A percentile compares a stretch with the other conserved stretches of the same genome.
These are phyloP conservation scores for Solenodon paradoxus DNA, from an alignment of 2,113 vertebrate species.

Conservation along the genomic window DNA sequence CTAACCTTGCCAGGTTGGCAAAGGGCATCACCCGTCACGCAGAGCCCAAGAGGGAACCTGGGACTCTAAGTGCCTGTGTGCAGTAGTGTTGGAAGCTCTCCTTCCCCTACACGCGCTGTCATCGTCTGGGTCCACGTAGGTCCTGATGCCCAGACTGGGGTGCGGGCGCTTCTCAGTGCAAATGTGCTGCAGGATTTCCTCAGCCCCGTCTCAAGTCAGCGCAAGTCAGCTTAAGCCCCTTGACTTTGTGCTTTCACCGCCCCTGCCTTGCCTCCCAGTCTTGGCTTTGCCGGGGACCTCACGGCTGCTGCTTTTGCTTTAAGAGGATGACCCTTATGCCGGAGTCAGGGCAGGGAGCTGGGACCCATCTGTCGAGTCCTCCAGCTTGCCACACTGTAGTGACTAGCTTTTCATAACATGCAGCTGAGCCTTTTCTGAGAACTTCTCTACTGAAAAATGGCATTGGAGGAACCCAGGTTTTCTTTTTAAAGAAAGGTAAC, in stretches of 20 bases:
- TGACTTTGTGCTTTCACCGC: not conserved
- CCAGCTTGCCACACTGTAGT: not conserved
- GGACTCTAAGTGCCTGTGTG: not conserved
- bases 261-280: not conserved
- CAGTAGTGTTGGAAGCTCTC: not conserved
- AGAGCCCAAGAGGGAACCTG: not conserved
- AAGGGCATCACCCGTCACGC: not conserved
- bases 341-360: not conserved
- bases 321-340: no score
- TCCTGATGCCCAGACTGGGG: not conserved
- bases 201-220: not conserved
- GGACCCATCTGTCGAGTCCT: not conserved
- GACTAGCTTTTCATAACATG: not conserved
- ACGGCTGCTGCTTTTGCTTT: no score
- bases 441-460: not conserved
- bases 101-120: not conserved
- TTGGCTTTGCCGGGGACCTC: not conserved
- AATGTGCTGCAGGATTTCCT: no score
- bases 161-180: not conserved
- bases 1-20: not conserved
- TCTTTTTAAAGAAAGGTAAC: conserved; percentile 48
- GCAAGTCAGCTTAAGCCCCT: not conserved
- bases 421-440: not conserved
- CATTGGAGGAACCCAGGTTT: not conserved
- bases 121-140: not conserved